Evolutionary conservation across 2,113 vertebrate genomes (phyloP).

Genomic region (Acrocephalus kingi): DNA sequence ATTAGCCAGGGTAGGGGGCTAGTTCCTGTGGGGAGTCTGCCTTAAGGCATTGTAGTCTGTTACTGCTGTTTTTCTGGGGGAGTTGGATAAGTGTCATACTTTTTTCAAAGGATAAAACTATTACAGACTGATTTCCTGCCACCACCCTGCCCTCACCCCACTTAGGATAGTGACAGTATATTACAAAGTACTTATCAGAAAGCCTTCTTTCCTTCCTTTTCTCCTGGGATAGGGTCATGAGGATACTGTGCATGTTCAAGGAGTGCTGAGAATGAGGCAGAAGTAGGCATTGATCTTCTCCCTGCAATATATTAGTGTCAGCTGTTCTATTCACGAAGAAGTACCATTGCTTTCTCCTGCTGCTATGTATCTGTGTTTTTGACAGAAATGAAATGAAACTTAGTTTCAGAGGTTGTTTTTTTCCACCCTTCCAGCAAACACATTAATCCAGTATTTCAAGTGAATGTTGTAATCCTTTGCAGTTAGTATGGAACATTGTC

Average conservation of each 20-base stretch:
- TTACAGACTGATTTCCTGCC: not conserved
- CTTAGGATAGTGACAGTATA: not conserved
- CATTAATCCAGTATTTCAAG: not conserved
- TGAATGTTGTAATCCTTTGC: not conserved
- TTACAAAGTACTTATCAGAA: not conserved
- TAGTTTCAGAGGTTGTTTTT: not conserved
- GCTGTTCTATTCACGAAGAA: not conserved
- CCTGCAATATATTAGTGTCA: not conserved
- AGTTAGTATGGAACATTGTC: not conserved
- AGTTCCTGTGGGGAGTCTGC: not conserved
- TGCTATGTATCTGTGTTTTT: not conserved
- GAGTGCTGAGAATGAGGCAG: not conserved
- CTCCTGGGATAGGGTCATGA: not conserved
- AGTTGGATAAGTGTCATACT: not conserved
- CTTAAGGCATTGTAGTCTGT: not conserved
- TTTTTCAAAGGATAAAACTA: not conserved
- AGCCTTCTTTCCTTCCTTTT: not conserved
- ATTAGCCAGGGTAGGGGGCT: not conserved
- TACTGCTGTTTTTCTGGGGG: not conserved
- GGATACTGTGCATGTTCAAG: not conserved
- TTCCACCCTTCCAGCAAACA: not conserved
- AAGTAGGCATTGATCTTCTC: not conserved
- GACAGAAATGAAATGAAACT: not conserved
- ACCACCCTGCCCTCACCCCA: too few species aligned
- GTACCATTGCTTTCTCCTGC: not conserved